phyloP scores from a whole-genome alignment of 2,113 vertebrate species.

The Paradisaea rubra region DNA sequence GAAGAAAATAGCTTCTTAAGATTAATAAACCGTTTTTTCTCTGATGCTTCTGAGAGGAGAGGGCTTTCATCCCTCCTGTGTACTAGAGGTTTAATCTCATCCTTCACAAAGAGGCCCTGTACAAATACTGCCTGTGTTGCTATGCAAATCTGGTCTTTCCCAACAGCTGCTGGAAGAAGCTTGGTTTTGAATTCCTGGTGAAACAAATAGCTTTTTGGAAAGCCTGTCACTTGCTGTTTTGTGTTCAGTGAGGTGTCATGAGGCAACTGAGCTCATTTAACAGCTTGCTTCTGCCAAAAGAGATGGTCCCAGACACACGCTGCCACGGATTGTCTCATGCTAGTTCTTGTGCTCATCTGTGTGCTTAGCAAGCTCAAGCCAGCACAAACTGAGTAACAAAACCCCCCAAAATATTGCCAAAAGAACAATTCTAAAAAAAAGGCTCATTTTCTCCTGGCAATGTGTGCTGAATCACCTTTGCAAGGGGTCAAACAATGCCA shows the following conservation, averaged over 20 bases:
- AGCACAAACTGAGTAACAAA: background rate
- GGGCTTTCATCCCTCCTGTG: background rate
- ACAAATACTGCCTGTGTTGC: background rate
- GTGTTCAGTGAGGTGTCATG: slow-evolving; percentile 38
- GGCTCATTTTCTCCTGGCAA: background rate
- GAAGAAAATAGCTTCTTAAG: background rate
- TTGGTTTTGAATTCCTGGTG: slow-evolving; percentile 31
- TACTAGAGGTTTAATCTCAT: background rate
- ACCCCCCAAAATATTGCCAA: rapidly evolving
- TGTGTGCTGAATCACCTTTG: background rate
- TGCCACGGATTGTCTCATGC: background rate
- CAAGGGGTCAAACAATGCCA: background rate
- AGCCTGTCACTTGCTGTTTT: slow-evolving; percentile 36
- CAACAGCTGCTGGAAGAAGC: slow-evolving; percentile 25
- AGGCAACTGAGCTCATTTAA: slow-evolving; percentile 35
- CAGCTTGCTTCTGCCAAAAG: slow-evolving; percentile 19
- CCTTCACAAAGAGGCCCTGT: background rate
- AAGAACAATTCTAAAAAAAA: background rate
- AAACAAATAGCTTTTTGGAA: slow-evolving; percentile 47
- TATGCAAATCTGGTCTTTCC: slow-evolving; percentile 35
- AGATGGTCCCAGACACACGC: background rate
- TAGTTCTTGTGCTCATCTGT: background rate
- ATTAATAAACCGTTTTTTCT: background rate
- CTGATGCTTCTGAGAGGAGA: background rate
- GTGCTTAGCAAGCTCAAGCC: background rate